A percentile compares a stretch with the other conserved stretches of the same genome.
Conservation (phyloP, 92 coral and sea anemone species). For the Porites cylindrica region DNA sequence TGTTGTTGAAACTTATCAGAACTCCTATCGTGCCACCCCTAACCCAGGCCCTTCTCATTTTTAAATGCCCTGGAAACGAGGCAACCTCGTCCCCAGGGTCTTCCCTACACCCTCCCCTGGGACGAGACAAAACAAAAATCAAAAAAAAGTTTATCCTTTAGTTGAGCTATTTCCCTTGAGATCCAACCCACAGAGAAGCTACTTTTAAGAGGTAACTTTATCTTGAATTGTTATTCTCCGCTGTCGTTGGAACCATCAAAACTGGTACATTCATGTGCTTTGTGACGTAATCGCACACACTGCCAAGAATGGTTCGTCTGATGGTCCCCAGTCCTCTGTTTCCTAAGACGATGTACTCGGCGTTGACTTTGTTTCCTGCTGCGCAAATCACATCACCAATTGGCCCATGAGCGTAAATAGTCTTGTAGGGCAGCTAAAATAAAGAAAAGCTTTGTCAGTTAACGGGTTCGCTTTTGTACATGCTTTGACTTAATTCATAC, state of each 20-base stretch:
- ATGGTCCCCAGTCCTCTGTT: conserved; percentile 90
- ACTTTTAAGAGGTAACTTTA: not conserved
- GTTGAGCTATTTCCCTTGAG: too few species aligned
- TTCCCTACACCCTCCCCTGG: too few species aligned
- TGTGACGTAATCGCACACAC: conserved; percentile 87
- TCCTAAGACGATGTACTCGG: conserved; percentile 84
- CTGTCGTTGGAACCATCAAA: conserved; percentile 72
- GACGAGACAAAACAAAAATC: too few species aligned
- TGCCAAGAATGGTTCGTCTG: conserved; percentile 93
- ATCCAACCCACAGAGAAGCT: not conserved
- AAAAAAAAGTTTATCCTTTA: too few species aligned
- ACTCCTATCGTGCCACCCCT: too few species aligned
- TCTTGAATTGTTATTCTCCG: not conserved
- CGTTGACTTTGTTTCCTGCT: conserved; percentile 75
- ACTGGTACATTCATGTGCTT: conserved; percentile 83
- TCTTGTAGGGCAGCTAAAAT: conserved; percentile 62
- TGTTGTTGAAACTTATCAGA: too few species aligned
- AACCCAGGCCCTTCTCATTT: too few species aligned
- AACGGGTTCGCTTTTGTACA: not conserved
- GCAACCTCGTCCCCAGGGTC: too few species aligned
- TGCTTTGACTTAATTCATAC: not conserved
- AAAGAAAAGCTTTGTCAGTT: not conserved
- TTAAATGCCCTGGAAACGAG: too few species aligned
- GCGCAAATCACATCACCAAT: conserved; percentile 87
- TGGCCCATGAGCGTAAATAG: conserved; percentile 75